A percentile compares a stretch with the other conserved stretches of the same genome.
Conservation (phyloP, 37 sponge, comb jelly and placozoan species). For the Axinella damicornis region DNA sequence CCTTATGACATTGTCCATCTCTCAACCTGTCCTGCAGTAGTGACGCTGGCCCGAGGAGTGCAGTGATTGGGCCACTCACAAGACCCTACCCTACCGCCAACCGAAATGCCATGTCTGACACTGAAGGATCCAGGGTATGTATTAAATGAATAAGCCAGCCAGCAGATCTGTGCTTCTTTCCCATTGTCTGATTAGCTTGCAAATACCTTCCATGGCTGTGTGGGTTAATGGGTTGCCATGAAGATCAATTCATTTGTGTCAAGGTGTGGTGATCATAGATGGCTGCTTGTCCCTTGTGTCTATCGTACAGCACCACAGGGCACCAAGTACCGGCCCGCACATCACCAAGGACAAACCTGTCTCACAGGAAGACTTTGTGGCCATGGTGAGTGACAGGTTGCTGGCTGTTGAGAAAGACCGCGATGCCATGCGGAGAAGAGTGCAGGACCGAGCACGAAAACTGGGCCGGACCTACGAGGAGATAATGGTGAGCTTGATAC, state of each 20-base stretch:
- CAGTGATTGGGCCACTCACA: slow-evolving; percentile 1
- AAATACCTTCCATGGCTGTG: not conserved
- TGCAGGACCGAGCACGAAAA: slow-evolving; percentile 37
- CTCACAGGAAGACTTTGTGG: slow-evolving; percentile 57
- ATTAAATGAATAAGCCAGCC: not conserved
- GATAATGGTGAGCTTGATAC: slow-evolving; percentile 45
- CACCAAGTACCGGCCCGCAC: not conserved
- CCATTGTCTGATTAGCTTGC: not conserved
- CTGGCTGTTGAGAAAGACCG: slow-evolving; percentile 65
- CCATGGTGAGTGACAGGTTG: slow-evolving; percentile 54
- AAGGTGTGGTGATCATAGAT: not conserved
- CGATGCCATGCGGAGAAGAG: slow-evolving; percentile 47
- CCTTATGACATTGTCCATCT: too few species aligned
- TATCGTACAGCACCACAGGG: not conserved
- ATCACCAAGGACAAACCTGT: slow-evolving; percentile 16
- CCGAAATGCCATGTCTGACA: slow-evolving; percentile 48
- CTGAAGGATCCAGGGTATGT: slow-evolving; percentile 33
- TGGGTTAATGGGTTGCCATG: not conserved
- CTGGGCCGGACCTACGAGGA: slow-evolving; percentile 49
- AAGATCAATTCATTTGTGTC: not conserved
- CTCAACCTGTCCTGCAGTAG: slow-evolving; percentile 24
- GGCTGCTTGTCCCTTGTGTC: not conserved
- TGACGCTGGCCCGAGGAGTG: slow-evolving; percentile 26
- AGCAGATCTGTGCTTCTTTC: too few species aligned
- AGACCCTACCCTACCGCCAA: slow-evolving; percentile 10